These are phyloP conservation scores for Apodemia mormo DNA, from an alignment of 2,888 invertebrate genomes.

Conservation along the genomic window DNA sequence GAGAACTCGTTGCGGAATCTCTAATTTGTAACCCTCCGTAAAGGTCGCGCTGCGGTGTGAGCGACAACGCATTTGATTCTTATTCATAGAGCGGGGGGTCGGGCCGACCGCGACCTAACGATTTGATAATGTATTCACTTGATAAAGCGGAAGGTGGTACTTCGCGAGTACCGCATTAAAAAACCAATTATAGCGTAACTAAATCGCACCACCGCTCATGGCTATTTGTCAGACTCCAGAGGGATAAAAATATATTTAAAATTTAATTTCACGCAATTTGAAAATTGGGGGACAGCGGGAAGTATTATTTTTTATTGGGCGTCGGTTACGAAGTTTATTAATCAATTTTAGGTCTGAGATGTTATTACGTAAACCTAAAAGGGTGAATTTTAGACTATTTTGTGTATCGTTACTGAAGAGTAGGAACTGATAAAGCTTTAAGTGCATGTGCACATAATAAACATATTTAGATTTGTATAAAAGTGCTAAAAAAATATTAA, in stretches of 20 bases:
- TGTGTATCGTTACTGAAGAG: background rate
- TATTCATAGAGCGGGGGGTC: constrained; percentile 71
- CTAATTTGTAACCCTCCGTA: constrained; percentile 69
- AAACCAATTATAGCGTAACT: constrained; percentile 81
- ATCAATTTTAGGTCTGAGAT: constrained; percentile 46
- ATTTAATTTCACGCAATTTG: constrained; percentile 82
- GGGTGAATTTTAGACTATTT: constrained; percentile 19
- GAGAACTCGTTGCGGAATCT: constrained; percentile 56
- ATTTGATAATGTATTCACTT: constrained; percentile 82
- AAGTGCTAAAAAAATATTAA: background rate
- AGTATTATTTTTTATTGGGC: constrained; percentile 70
- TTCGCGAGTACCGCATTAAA: constrained; percentile 77
- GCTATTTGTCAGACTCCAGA: constrained; percentile 79
- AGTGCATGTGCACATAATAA: background rate
- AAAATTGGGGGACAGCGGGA: constrained; percentile 68
- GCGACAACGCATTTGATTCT: constrained; percentile 74
- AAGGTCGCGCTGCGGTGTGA: constrained; percentile 44
- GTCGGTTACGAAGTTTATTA: constrained; percentile 63
- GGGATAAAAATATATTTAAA: constrained; percentile 79
- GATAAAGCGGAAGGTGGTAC: constrained; percentile 80
- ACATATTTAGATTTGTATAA: background rate
- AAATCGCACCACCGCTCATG: constrained; percentile 72
- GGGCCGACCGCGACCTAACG: constrained; percentile 69
- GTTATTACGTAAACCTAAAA: constrained; percentile 26
- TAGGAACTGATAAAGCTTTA: background rate